Percentiles rank a stretch among this genome's conserved stretches.
phyloP scores from a whole-genome alignment of 2,888 invertebrate species.

The Melinopterus prodromus region DNA sequence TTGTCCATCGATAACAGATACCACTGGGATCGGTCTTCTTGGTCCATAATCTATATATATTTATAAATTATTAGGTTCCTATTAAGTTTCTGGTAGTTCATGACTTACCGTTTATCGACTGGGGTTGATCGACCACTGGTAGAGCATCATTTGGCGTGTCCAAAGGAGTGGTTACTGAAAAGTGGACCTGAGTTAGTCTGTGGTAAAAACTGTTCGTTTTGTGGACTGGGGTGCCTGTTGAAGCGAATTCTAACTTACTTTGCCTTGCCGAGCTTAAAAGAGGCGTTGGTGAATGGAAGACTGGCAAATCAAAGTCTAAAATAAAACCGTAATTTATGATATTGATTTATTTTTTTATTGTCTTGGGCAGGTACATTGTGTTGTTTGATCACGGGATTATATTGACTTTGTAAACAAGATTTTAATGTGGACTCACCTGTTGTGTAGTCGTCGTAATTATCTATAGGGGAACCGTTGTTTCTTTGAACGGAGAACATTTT shows the following conservation, averaged over 20 bases:
- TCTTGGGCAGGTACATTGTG: neutral
- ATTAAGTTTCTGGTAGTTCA: neutral
- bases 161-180: slow-evolving; percentile 30
- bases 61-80: neutral
- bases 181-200: neutral
- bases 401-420: neutral
- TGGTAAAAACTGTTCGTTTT: neutral
- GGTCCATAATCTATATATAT: neutral
- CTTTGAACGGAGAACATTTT: slow-evolving; percentile 14
- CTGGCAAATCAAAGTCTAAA: slow-evolving; percentile 42
- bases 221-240: neutral
- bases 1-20: slow-evolving; percentile 69
- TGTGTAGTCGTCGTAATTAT: slow-evolving; percentile 12
- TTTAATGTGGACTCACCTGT: neutral
- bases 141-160: slow-evolving; percentile 28
- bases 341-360: neutral
- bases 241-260: slow-evolving; percentile 28
- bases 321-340: slow-evolving; percentile 15
- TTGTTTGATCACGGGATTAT: neutral
- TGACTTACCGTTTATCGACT: slow-evolving; percentile 23
- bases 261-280: slow-evolving; percentile 26
- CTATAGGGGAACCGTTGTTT: neutral
- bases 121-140: slow-evolving; percentile 29
- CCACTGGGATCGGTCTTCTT: slow-evolving; percentile 67
- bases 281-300: slow-evolving; percentile 35